Evolutionary conservation across 2,888 invertebrate genomes (phyloP).

Genomic region (Dynastes hyllus): DNA sequence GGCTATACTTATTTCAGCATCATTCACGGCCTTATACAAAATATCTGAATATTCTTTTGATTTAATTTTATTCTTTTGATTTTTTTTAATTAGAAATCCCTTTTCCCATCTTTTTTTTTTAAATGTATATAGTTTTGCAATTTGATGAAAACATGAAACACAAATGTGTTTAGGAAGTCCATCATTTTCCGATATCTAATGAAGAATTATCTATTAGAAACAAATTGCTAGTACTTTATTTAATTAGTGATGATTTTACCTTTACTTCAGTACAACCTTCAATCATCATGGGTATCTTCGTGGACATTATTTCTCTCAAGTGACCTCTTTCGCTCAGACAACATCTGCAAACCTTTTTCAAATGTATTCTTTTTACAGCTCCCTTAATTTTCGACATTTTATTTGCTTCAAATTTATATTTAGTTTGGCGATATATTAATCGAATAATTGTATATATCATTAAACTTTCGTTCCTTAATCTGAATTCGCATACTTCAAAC

Average conservation of each 20-base stretch:
- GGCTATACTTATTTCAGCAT: slow-evolving; percentile 61
- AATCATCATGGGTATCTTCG: slow-evolving; percentile 67
- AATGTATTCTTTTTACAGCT: slow-evolving; percentile 58
- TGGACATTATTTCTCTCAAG: slow-evolving; percentile 63
- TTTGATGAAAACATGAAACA: slow-evolving; percentile 68
- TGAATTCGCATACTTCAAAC: no score
- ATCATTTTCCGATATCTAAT: slow-evolving; percentile 68
- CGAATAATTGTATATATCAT: not conserved
- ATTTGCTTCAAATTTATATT: not conserved
- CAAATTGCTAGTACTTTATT: not conserved
- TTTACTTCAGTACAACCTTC: slow-evolving; percentile 64
- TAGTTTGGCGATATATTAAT: not conserved
- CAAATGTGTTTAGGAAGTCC: slow-evolving; percentile 69
- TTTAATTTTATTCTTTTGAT: slow-evolving; percentile 57
- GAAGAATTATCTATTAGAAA: slow-evolving; percentile 50
- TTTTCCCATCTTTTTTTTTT: slow-evolving; percentile 68
- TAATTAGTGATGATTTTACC: slow-evolving; percentile 59
- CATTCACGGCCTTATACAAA: slow-evolving; percentile 63
- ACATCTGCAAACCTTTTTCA: slow-evolving; percentile 65
- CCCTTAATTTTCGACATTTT: slow-evolving; percentile 53
- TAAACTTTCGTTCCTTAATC: not conserved
- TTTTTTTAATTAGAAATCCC: no score
- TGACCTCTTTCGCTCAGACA: slow-evolving; percentile 64
- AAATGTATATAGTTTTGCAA: slow-evolving; percentile 69
- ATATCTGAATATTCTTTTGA: slow-evolving; percentile 59